Base-by-base conservation (phyloP, 2,797 vertebrate species). In the Florisuga fusca region DNA sequence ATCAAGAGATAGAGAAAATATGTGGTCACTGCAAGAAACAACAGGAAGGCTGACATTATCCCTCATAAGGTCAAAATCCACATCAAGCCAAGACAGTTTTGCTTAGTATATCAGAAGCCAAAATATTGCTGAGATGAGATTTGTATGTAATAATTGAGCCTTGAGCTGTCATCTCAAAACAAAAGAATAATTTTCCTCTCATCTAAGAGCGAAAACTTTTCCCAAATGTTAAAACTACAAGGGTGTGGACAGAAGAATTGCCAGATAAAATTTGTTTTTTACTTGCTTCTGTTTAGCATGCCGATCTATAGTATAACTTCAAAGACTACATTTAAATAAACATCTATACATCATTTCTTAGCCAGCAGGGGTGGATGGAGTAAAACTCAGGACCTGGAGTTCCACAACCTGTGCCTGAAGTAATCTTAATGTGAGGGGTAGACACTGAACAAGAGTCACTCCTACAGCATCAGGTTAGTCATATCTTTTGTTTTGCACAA, bases 11-110 rank as follows among this genome's bases (percentile, higher is more conserved):
- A 68, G n/a, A 93, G 43, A 87, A 89, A 95, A 91, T 73, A 89
- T 59, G 81, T 73, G 61, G 48, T 84, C n/a, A 45, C 31, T 95
- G 59, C 81, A 97, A 94, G 94, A 74, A 94, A 91, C 55, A 94
- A 93, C 96, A 95, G 92, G 94, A 94, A 87, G 63, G 25, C 71
- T 89, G 82, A 89, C 61, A 91, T 92, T 84, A 95, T 95, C 91
- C 22, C n/a, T 89, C 84, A 34, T 89, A 95, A 96, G 93, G 87
- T 94, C 94, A 96, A 92, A 73, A 87, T 68, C n/a, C 53, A 83
- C 43, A 85, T 82, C 57, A 75, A 94, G 94, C 93, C 92, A 91
- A 94, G 66, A 74, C 14, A 93, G 80, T 90, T 84, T 90, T 93
- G 53, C 33, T 90, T 89, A 87, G 92, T 91, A 64, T 62, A 78